phyloP scores from a whole-genome alignment of 64 coral and sea anemone genomes.

The Astreopora myriophthalma region DNA sequence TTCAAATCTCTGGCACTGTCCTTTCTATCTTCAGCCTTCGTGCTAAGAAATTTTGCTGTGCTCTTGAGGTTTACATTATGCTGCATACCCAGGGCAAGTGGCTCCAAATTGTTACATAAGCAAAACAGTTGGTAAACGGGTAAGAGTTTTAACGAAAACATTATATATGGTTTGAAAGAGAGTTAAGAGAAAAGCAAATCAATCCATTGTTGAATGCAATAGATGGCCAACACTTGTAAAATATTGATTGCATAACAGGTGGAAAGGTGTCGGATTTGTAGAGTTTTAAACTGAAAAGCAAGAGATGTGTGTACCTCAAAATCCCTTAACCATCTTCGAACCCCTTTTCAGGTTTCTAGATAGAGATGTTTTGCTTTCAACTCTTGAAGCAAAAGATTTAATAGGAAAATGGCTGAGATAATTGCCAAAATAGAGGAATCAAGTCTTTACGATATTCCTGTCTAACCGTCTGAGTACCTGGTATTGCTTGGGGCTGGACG shows the following conservation, averaged over 20 bases:
- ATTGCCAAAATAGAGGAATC: too few relatives aligned
- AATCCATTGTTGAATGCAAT: conserved; percentile 10
- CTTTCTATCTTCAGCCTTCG: too few relatives aligned
- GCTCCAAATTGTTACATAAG: not conserved
- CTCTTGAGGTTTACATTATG: not conserved
- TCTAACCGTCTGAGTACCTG: too few relatives aligned
- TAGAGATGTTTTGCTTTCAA: too few relatives aligned
- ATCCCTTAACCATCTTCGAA: not conserved
- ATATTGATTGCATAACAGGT: conserved; percentile 17
- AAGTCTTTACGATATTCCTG: too few relatives aligned
- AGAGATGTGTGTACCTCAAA: not conserved
- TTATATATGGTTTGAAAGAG: not conserved
- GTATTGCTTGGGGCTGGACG: too few relatives aligned
- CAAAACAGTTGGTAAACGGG: not conserved
- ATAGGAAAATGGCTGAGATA: too few relatives aligned
- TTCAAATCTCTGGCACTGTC: not conserved
- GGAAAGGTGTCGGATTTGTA: not conserved
- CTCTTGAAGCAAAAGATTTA: too few relatives aligned
- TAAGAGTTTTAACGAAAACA: conserved; percentile 21
- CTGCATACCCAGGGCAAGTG: not conserved
- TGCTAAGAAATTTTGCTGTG: not conserved
- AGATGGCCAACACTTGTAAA: conserved; percentile 13
- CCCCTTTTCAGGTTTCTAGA: not conserved
- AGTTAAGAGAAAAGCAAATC: not conserved
- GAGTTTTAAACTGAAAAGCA: not conserved